Conservation (phyloP, 2,797 vertebrate genomes). For the Gila robusta region DNA sequence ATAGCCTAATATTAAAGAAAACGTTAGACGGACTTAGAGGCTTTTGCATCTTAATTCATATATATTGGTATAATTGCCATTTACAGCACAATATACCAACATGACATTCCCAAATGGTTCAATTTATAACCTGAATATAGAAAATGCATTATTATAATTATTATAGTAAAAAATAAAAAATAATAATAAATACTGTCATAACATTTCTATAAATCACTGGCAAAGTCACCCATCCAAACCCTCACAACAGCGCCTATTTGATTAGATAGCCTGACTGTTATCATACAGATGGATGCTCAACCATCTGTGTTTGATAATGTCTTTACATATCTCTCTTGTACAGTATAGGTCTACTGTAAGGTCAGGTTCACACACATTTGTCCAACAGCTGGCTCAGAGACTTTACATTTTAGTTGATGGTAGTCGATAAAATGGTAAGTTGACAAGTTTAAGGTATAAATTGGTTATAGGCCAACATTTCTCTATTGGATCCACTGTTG, state of each 20-base stretch:
- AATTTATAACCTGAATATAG: not conserved
- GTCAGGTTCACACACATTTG: conserved; percentile 10
- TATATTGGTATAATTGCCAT: not conserved
- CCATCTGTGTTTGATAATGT: conserved; percentile 18
- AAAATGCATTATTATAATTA: not conserved
- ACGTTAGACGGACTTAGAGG: too few species aligned
- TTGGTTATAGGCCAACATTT: not conserved
- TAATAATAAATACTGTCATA: not conserved
- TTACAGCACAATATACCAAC: not conserved
- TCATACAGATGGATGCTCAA: not conserved
- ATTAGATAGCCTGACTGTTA: conserved; percentile 1
- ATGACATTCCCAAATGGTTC: not conserved
- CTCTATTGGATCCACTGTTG: not conserved
- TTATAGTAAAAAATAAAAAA: not conserved
- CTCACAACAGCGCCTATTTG: not conserved
- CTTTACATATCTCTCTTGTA: not conserved
- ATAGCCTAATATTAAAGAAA: too few species aligned
- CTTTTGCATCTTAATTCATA: too few species aligned
- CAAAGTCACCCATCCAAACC: not conserved
- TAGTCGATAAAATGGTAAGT: not conserved
- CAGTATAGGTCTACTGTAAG: not conserved
- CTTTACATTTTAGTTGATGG: not conserved
- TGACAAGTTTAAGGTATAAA: not conserved
- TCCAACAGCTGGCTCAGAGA: not conserved
- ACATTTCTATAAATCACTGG: not conserved